Evolutionary conservation across 1,140 invertebrate genomes (phyloP), one percentile per base, ranked within the genome.

Genomic region (Drosophila micromelanica): DNA sequence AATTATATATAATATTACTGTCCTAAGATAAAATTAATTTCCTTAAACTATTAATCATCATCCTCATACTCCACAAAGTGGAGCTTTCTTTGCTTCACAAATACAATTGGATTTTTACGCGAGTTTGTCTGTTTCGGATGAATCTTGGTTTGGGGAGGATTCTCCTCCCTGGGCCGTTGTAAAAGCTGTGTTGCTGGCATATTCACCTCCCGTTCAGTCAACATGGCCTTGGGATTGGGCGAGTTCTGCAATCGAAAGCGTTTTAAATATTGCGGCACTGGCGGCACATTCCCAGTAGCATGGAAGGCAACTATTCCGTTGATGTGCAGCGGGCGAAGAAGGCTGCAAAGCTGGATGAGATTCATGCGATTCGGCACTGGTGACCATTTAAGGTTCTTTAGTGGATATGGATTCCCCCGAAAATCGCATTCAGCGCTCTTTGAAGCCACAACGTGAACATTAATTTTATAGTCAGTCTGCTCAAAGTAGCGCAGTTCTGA

Each of bases 291-390:
- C 0, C 75, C 79, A 5, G 6, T 7, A 0, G 69, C 35, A n/a
- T 82, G 72, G 11, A 52, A 78, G 4, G 40, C 20, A 0, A 87
- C 76, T 45, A 89, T 79, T 0, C 75, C 84, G 8, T 60, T 63
- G 6, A 89, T 87, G 9, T 79, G 64, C 6, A 52, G 17, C 0
- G 82, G 82, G 7, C 76, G 64, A 4, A 87, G 12, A 6, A 87
- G 40, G n/a, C 84, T 89, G 52, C 78, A 87, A 0, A 87, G 57
- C 20, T 87, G 84, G 3, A 71, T 72, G 3, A 87, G 76, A 62
- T 89, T 78, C 12, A 87, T 67, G 0, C 76, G 76, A 17, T 62
- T 70, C 6, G 82, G 82, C 12, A 43, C 2, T 2, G 78, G 78
- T 1, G 84, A 62, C 82, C 82, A 87, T 5, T 70, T 48, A 0